A percentile compares a stretch with the other conserved stretches of the same genome.
These are phyloP conservation scores for Serripes groenlandicus DNA, from an alignment of 2,888 invertebrate genomes.

Conservation along the genomic window DNA sequence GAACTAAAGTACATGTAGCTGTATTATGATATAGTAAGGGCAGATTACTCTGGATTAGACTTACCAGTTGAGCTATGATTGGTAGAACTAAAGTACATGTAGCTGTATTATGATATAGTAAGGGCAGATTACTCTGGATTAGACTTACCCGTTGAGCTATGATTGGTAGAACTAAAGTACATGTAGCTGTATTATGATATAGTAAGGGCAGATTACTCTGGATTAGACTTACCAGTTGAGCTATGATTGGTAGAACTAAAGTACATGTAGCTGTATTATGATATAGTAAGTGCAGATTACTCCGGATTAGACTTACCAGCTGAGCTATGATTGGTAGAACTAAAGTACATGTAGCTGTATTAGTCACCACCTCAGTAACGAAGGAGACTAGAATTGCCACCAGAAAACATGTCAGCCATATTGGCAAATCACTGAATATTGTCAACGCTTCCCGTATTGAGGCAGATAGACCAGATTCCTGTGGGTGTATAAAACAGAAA, in stretches of 20 bases:
- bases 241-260: conserved; percentile 32
- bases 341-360: conserved; percentile 71
- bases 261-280: conserved; percentile 51
- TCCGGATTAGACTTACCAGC: conserved; percentile 10
- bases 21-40: too few species aligned
- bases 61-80: neutral
- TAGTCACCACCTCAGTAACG: conserved; percentile 76
- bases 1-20: conserved; percentile 55
- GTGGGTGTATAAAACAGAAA: too few species aligned
- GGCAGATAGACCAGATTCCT: conserved; percentile 75
- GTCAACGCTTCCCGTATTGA: conserved; percentile 71
- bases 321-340: conserved; percentile 43
- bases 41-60: too few species aligned
- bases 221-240: conserved; percentile 28
- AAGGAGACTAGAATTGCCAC: conserved; percentile 68
- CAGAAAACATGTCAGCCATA: conserved; percentile 69
- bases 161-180: neutral
- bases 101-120: neutral
- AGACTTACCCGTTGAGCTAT: neutral
- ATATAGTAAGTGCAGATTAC: neutral
- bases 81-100: neutral
- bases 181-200: too few species aligned
- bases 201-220: neutral
- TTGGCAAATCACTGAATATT: conserved; percentile 68
- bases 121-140: too few species aligned